phyloP scores from a whole-genome alignment of 2,888 invertebrate species.

The Aspidiotus destructor region DNA sequence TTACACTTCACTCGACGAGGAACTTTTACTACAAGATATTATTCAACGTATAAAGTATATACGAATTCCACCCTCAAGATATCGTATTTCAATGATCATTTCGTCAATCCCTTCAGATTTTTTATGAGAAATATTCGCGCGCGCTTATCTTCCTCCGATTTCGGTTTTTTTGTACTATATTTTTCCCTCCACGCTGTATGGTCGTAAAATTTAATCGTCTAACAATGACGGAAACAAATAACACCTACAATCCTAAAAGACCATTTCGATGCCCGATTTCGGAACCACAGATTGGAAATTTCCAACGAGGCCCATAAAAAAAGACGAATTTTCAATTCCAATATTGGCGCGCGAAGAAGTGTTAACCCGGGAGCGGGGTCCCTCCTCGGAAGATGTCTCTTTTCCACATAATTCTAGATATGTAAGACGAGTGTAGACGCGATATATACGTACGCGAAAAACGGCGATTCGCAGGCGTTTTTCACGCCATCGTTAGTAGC shows the following conservation, averaged over 20 bases:
- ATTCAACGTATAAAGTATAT: too few species aligned
- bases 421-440: background rate
- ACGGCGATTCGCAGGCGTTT: background rate
- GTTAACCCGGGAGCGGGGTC: too few species aligned
- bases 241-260: constrained; percentile 3
- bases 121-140: too few species aligned
- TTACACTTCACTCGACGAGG: too few species aligned
- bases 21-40: too few species aligned
- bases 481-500: constrained; percentile 10
- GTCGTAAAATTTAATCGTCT: constrained; percentile 2
- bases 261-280: background rate
- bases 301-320: background rate
- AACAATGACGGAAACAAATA: background rate
- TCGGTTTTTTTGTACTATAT: too few species aligned
- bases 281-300: constrained; percentile 4
- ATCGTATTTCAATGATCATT: too few species aligned
- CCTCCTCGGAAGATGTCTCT: too few species aligned
- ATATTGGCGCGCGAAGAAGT: background rate
- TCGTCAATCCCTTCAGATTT: too few species aligned
- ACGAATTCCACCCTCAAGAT: too few species aligned
- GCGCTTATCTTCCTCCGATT: too few species aligned
- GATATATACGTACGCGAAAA: background rate
- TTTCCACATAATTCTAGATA: too few species aligned
- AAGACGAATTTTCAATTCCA: background rate
- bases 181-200: background rate